Percentiles rank a stretch among this genome's conserved stretches.
These are phyloP conservation scores for Actinia tenebrosa DNA, from an alignment of 64 coral and sea anemone genomes.

Conservation along the genomic window DNA sequence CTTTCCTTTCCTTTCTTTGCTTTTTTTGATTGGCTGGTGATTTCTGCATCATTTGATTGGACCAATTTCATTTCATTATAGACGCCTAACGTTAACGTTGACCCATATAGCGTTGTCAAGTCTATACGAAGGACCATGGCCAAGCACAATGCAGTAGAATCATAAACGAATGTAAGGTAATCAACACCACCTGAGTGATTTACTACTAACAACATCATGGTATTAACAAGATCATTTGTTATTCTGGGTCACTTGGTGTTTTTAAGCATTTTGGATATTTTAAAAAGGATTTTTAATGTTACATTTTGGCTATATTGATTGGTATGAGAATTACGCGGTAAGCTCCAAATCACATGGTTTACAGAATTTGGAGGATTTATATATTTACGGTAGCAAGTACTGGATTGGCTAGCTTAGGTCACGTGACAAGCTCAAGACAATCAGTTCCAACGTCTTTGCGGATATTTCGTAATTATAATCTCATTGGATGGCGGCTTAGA, in stretches of 20 bases:
- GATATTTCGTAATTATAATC: background rate
- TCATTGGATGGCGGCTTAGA: background rate
- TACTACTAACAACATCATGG: background rate
- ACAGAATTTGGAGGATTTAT: too few species aligned
- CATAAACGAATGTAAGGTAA: slow-evolving; percentile 3
- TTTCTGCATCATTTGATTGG: background rate
- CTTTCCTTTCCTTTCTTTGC: too few species aligned
- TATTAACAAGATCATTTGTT: too few species aligned
- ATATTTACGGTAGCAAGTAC: background rate
- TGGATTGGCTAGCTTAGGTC: background rate
- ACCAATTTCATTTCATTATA: background rate
- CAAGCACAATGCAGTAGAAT: background rate
- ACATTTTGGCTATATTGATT: background rate
- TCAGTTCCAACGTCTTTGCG: background rate
- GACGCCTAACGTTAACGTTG: slow-evolving; percentile 51
- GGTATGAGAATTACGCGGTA: background rate
- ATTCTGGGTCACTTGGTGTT: too few species aligned
- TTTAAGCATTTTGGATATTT: too few species aligned
- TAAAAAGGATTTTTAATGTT: background rate
- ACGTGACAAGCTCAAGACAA: background rate
- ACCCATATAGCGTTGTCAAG: slow-evolving; percentile 39
- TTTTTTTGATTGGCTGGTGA: too few species aligned
- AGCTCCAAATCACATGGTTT: background rate
- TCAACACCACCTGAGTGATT: background rate
- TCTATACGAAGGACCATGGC: slow-evolving; percentile 35